Conservation (phyloP, 2,888 invertebrate species). For the Agrochola lychnidis region DNA sequence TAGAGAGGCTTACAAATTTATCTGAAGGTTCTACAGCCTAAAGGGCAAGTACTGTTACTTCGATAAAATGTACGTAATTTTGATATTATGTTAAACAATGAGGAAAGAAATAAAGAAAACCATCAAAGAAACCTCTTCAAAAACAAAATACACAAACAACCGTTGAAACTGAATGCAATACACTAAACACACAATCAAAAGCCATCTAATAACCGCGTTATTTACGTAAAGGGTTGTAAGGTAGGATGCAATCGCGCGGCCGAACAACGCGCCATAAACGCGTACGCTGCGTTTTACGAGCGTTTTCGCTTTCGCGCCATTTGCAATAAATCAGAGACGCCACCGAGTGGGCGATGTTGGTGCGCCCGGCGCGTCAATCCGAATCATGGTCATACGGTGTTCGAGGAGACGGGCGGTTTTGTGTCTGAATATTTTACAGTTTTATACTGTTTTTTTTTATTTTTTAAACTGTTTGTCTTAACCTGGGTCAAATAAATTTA, state of each 20-base stretch:
- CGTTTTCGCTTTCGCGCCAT: conserved; percentile 90
- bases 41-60: neutral
- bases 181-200: conserved; percentile 73
- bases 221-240: conserved; percentile 79
- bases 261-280: conserved; percentile 87
- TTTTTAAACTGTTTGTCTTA: too few species aligned
- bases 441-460: too few species aligned
- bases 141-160: conserved; percentile 37
- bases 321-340: conserved; percentile 89
- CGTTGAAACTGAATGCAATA: conserved; percentile 52
- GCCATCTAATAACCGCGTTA: conserved; percentile 76
- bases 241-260: conserved; percentile 81
- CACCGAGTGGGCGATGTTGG: conserved; percentile 84
- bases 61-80: neutral
- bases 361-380: conserved; percentile 76
- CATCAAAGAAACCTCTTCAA: conserved; percentile 1
- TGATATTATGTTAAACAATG: neutral
- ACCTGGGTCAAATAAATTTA: too few species aligned
- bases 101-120: neutral
- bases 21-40: neutral
- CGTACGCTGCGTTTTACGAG: conserved; percentile 84
- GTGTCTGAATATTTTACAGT: neutral
- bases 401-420: conserved; percentile 70
- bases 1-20: neutral
- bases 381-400: conserved; percentile 77